A percentile compares a stretch with the other conserved stretches of the same genome.
phyloP scores from a whole-genome alignment of 2,797 vertebrate genomes.

The Gallinago stenura region DNA sequence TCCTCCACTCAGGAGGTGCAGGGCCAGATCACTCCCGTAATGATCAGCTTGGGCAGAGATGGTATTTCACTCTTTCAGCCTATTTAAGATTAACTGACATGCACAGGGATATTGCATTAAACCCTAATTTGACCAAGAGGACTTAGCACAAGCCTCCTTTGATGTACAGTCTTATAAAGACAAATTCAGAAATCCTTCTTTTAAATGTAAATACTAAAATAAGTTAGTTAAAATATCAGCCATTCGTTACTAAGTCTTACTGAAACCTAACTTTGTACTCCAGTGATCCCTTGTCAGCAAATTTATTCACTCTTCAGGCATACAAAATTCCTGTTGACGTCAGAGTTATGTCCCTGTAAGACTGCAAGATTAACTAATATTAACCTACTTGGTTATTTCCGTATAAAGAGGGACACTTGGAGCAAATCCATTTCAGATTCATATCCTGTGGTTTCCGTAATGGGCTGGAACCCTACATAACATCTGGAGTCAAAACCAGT shows the following conservation, averaged over 20 bases:
- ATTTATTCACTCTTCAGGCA: conserved; percentile 29
- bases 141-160: conserved; percentile 61
- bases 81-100: conserved; percentile 61
- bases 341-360: conserved; percentile 6
- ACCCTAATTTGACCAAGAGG: conserved; percentile 44
- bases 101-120: conserved; percentile 59
- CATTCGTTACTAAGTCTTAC: conserved; percentile 31
- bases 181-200: conserved; percentile 50
- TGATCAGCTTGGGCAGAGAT: conserved; percentile 25
- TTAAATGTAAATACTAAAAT: conserved; percentile 46
- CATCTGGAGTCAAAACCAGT: conserved; percentile 15
- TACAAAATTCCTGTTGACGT: conserved; percentile 40
- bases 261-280: conserved; percentile 30
- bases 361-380: conserved; percentile 54
- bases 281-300: conserved; percentile 18
- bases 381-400: conserved; percentile 32
- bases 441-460: conserved; percentile 22
- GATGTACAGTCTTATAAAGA: conserved; percentile 41
- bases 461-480: not conserved
- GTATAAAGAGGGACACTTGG: not conserved
- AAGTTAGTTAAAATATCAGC: not conserved
- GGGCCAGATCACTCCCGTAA: conserved; percentile 18
- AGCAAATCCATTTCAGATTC: conserved; percentile 27
- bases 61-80: conserved; percentile 14
- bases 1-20: not conserved